Conservation (phyloP, 2,888 invertebrate genomes). For the Aphrophora alni region DNA sequence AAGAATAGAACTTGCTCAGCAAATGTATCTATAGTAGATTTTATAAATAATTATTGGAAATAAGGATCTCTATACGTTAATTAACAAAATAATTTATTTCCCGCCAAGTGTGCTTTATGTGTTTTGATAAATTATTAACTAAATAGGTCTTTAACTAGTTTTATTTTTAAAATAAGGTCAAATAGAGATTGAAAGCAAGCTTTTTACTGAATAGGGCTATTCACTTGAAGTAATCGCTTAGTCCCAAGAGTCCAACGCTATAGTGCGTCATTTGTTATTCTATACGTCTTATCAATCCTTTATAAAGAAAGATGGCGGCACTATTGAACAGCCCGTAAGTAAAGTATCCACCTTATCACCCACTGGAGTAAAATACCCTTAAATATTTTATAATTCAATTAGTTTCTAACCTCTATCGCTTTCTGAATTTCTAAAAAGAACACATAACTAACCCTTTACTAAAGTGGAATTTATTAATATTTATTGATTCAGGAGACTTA, state of each 20-base stretch:
- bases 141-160: background rate
- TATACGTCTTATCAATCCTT: slow-evolving; percentile 2
- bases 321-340: background rate
- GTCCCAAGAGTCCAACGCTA: background rate
- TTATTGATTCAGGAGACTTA: too few relatives aligned
- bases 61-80: too few relatives aligned
- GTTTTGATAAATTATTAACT: too few relatives aligned
- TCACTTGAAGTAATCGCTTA: background rate
- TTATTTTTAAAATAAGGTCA: background rate
- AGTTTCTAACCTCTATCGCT: background rate
- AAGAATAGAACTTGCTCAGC: too few relatives aligned
- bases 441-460: too few relatives aligned
- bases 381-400: slow-evolving; percentile 6
- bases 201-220: background rate
- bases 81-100: too few relatives aligned
- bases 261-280: slow-evolving; percentile 9
- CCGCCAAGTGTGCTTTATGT: too few relatives aligned
- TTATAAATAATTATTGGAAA: too few relatives aligned
- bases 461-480: too few relatives aligned
- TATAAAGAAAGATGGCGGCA: background rate
- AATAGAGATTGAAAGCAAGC: background rate
- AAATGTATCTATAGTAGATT: too few relatives aligned
- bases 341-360: background rate
- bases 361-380: background rate
- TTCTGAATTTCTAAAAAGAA: too few relatives aligned